Evolutionary conservation across 2,888 invertebrate genomes (phyloP), one percentile per base, ranked within the genome.

Genomic region (Phasia obesa): DNA sequence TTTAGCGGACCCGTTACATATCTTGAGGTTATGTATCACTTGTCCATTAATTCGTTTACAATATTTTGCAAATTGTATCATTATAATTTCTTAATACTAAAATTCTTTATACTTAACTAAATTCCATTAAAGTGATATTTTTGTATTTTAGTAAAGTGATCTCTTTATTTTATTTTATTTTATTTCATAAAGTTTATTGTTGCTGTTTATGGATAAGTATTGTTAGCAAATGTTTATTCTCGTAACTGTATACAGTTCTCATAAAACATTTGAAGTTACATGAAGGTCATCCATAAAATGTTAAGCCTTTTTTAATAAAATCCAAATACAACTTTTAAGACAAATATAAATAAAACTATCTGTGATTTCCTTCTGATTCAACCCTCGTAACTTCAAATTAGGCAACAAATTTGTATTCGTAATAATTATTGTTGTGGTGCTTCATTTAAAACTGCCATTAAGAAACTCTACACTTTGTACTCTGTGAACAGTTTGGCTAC

Each of bases 381-480:
- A 25, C 35, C 55, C 55, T 65, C 75, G 13, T 47, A 35, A 47
- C 21, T 70, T 47, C 11, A 70, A 78, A 73, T 73, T 65, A 59
- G 44, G 59, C 59, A 67, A 73, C 49, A 79, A 25, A 67, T 27
- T 59, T 59, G 11, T 47, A 53, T 77, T 71, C 57, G 38, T 19
- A 4, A 27, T 71, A 64, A 64, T 44, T 67, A n/a, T 51, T 25
- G 17, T 51, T 57, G 42, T 59, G 57, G 15, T 65, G 64, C 38
- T 71, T 65, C 44, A 59, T 59, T 44, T 27, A 60, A 25, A 65
- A 27, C n/a, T 17, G 6, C 42, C 62, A 60, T 47, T 47, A 67
- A 55, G 82, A 82, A 82, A 82, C 35, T 53, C 42, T 55, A 82
- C 69, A 82, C 82, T 78, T 74, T 49, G 64, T 57, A 69, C 69